A percentile compares a stretch with the other conserved stretches of the same genome.
Conservation (phyloP, 2,113 vertebrate genomes). For the Pterocles orientalis region DNA sequence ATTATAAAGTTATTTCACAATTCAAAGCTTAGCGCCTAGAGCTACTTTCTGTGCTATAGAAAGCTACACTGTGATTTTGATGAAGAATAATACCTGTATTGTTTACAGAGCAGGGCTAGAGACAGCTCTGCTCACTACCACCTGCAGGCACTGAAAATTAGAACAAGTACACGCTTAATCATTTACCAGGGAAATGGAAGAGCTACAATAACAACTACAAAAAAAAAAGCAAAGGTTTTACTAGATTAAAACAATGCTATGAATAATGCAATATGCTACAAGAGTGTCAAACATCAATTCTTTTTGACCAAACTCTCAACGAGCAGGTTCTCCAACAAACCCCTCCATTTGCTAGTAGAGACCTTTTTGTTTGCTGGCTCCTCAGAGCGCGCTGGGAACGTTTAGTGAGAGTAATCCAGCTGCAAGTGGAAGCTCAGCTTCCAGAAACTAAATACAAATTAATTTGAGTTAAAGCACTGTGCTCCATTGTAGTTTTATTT, state of each 20-base stretch:
- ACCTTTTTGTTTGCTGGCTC: neutral
- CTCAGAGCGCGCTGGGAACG: neutral
- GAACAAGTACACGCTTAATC: constrained; percentile 59
- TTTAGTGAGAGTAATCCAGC: neutral
- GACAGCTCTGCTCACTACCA: constrained; percentile 29
- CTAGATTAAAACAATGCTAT: neutral
- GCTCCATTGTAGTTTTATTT: neutral
- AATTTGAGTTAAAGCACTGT: neutral
- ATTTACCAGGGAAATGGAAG: constrained; percentile 55
- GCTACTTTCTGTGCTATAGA: constrained; percentile 6
- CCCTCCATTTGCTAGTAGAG: neutral
- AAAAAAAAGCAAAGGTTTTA: neutral
- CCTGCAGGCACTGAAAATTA: constrained; percentile 64
- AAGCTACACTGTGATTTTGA: constrained; percentile 38
- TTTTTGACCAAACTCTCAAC: neutral
- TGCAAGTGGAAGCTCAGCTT: neutral
- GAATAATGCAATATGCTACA: neutral
- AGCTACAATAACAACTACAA: neutral
- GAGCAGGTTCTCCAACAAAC: neutral
- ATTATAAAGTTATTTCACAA: constrained; percentile 54
- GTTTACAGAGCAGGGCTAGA: constrained; percentile 24
- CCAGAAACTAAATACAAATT: neutral
- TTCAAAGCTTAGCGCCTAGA: constrained; percentile 45
- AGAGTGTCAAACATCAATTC: neutral
- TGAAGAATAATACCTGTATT: constrained; percentile 32